Evolutionary conservation across 2,888 invertebrate genomes (phyloP).

Genomic region (Euclidia mi): DNA sequence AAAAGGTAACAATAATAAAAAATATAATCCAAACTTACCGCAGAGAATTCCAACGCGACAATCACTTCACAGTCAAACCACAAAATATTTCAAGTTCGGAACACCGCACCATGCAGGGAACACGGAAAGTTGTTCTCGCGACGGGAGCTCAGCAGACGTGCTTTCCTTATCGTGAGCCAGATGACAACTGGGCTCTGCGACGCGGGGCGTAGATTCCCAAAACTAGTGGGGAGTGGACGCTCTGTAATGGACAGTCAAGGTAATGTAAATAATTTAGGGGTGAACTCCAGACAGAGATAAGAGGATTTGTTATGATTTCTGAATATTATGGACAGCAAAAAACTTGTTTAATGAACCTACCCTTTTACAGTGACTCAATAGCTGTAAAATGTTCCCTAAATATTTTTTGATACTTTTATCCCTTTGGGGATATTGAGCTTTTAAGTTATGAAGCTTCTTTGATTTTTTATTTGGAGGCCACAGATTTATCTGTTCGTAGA

Average conservation of each 20-base stretch:
- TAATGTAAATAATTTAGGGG: constrained; percentile 61
- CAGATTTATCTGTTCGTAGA: no score
- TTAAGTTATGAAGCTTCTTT: constrained; percentile 1
- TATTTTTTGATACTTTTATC: constrained; percentile 2
- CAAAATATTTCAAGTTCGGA: constrained; percentile 35
- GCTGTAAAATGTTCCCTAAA: not conserved
- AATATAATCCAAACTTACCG: constrained; percentile 32
- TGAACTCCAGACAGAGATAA: constrained; percentile 53
- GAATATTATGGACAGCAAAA: constrained; percentile 41
- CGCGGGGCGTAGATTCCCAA: constrained; percentile 64
- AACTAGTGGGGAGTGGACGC: constrained; percentile 65
- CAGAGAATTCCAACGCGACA: constrained; percentile 32
- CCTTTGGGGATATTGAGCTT: constrained; percentile 3
- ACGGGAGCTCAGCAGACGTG: constrained; percentile 44
- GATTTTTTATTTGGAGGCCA: not conserved
- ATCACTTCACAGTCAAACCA: constrained; percentile 49
- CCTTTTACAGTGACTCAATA: constrained; percentile 9
- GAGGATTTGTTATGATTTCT: constrained; percentile 57
- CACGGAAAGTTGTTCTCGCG: constrained; percentile 50
- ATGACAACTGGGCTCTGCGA: constrained; percentile 56
- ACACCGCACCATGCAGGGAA: constrained; percentile 29
- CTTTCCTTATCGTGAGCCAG: constrained; percentile 42
- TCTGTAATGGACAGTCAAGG: constrained; percentile 54
- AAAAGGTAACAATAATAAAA: not conserved
- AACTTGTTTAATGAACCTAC: constrained; percentile 20